Evolutionary conservation across 2,888 invertebrate species (phyloP).

Genomic region (Drepana falcataria): DNA sequence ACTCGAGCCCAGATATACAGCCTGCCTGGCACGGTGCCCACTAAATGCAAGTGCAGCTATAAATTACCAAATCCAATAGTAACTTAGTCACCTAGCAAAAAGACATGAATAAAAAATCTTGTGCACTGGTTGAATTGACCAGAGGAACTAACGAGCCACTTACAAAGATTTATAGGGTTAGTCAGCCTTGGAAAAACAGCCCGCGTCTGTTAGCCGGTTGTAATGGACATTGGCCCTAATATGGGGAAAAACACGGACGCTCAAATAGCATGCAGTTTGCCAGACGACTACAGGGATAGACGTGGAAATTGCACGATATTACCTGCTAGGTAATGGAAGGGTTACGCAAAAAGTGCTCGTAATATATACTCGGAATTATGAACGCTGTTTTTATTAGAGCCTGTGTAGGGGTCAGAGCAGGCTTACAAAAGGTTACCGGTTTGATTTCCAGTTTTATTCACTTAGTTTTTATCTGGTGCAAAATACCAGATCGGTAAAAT

Average conservation of each 20-base stretch:
- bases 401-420: no score
- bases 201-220: conserved; percentile 34
- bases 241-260: conserved; percentile 41
- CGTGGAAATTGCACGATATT: conserved; percentile 10
- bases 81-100: conserved; percentile 26
- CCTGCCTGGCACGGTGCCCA: neutral
- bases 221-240: conserved; percentile 39
- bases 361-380: neutral
- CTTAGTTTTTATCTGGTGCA: no score
- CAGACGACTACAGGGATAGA: conserved; percentile 26
- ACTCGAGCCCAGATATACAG: neutral
- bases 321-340: neutral
- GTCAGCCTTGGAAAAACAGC: conserved; percentile 51
- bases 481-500: no score
- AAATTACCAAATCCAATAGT: conserved; percentile 16
- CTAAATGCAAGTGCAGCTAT: neutral
- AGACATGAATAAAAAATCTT: conserved; percentile 51
- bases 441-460: no score
- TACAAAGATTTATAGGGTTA: conserved; percentile 65
- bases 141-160: conserved; percentile 64
- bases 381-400: neutral
- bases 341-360: neutral
- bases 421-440: no score
- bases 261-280: conserved; percentile 42
- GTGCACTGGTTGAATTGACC: conserved; percentile 47